Conservation (phyloP, 2,888 invertebrate species). For the Blastobasis lacticolella region DNA sequence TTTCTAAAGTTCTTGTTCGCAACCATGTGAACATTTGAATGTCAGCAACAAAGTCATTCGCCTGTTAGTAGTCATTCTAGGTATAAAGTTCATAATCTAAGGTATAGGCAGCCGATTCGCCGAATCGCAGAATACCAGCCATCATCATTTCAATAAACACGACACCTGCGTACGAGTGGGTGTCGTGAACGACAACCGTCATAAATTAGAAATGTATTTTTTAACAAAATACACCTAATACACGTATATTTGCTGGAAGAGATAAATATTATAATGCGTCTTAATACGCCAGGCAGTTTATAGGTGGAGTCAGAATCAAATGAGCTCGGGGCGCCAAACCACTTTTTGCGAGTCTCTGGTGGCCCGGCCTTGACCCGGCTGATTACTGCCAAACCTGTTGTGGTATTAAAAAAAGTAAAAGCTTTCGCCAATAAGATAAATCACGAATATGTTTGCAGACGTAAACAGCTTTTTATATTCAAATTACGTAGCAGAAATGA, state of each 20-base stretch:
- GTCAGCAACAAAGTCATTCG: constrained; percentile 19
- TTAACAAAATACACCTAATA: constrained; percentile 12
- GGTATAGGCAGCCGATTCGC: background rate
- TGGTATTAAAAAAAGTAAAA: constrained; percentile 54
- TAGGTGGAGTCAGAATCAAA: constrained; percentile 27
- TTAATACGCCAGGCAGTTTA: constrained; percentile 24
- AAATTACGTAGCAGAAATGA: no score
- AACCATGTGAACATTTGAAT: constrained; percentile 12
- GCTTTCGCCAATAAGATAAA: constrained; percentile 46
- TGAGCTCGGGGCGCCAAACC: constrained; percentile 41
- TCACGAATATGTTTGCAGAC: background rate
- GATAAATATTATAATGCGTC: constrained; percentile 20
- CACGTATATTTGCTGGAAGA: constrained; percentile 8
- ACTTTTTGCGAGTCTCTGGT: constrained; percentile 41
- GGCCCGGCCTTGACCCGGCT: constrained; percentile 55
- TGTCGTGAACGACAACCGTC: constrained; percentile 15
- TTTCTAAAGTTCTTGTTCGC: no score
- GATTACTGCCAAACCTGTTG: constrained; percentile 52
- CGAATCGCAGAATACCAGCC: constrained; percentile 27
- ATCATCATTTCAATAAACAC: constrained; percentile 22
- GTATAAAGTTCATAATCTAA: no score
- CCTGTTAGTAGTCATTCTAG: constrained; percentile 8
- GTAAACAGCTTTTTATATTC: no score
- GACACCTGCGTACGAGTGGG: constrained; percentile 33
- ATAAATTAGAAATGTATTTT: constrained; percentile 32